Percentiles rank a stretch among this genome's conserved stretches.
These are phyloP conservation scores for Oreocharis arfaki DNA, from an alignment of 2,113 vertebrate genomes.

Conservation along the genomic window DNA sequence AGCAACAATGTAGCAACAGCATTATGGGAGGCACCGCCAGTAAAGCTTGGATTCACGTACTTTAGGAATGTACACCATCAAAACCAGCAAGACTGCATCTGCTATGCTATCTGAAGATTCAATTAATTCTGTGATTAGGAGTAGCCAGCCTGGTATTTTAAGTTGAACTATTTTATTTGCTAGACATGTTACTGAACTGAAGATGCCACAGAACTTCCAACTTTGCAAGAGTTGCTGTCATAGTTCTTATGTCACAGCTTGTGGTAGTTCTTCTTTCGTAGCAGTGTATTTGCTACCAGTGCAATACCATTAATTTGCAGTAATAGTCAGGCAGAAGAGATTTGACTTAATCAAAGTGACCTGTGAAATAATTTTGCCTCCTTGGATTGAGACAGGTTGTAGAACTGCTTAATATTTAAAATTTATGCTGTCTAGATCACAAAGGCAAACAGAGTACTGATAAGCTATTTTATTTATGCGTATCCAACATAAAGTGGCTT, in stretches of 20 bases:
- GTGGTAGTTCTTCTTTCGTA: not conserved
- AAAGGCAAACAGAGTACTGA: not conserved
- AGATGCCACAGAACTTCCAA: not conserved
- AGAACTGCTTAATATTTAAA: not conserved
- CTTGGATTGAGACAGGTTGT: not conserved
- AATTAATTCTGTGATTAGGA: conserved; percentile 21
- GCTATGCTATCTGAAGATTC: conserved; percentile 42
- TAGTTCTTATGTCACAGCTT: not conserved
- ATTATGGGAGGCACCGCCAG: conserved; percentile 59
- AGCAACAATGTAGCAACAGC: conserved; percentile 68
- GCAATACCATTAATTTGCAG: not conserved
- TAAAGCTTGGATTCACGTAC: conserved; percentile 55
- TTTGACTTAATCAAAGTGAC: not conserved
- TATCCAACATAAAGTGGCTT: not conserved
- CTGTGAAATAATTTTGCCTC: not conserved
- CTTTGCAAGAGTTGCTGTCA: not conserved
- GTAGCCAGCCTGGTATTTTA: not conserved
- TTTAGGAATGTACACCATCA: not conserved
- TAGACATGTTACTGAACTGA: not conserved
- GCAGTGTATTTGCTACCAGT: not conserved
- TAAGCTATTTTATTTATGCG: not conserved
- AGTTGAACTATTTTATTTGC: not conserved
- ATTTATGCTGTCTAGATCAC: not conserved
- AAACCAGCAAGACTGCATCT: conserved; percentile 47
- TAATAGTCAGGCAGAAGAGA: not conserved